Base-by-base conservation (phyloP, 2,113 vertebrate species). In the Indri indri region DNA sequence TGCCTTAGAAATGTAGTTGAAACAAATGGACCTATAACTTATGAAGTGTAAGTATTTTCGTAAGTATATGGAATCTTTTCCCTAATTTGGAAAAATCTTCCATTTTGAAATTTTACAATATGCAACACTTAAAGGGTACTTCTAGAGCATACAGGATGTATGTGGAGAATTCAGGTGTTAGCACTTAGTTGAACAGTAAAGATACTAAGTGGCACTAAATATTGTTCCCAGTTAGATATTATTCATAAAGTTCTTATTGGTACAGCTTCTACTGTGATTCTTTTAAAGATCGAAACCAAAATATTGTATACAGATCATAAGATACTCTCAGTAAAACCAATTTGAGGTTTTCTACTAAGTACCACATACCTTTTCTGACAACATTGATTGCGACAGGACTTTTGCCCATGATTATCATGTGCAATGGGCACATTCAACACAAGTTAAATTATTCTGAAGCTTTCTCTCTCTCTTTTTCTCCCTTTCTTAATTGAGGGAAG, bases 401-500 rank as follows among this genome's bases (percentile, higher is more conserved):
- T 94, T 77, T 74, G 76, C 80, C 37, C 4, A 10, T 94, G 89
- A 95, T 93, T 90, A 50, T 94, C 76, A 54, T 84, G 81, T 88
- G 23, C 88, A 88, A 0, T 83, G 80, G 90, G 73, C 77, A 77
- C 20, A 70, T 90, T 83, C 57, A 79, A 90, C 42, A 88, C 73
- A 87, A 85, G 18, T 86, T 91, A 95, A 90, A 95, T 93, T 76
- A 97, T 96, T 96, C 85, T 92, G 88, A 95, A 95, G 54, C 23
- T 25, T 66, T 47, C 65, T 40, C 14, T 42, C 16, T 59, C n/a
- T 68, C 54, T 71, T 71, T 68, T 45, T 27, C 34, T 80, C 14
- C 22, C 45, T 95, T 96, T 96, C 68, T 97, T 96, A 96, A 97
- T 91, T 97, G 92, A 97, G 47, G 57, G 54, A 92, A 97, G 93